phyloP scores from a whole-genome alignment of 2,797 vertebrate species.

The Muscicapa striata region DNA sequence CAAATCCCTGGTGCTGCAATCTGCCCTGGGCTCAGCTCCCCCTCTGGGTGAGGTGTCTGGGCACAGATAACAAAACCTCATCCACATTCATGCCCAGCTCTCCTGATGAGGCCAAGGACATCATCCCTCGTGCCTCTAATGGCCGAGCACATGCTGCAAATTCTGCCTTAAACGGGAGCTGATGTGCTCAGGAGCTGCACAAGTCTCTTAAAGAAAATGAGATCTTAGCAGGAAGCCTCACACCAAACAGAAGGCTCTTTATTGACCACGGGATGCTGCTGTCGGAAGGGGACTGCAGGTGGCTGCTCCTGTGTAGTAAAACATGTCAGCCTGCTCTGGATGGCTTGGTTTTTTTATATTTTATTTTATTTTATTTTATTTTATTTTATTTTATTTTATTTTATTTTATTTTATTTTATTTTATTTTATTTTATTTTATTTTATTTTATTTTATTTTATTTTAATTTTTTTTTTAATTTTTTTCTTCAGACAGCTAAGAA shows the following conservation, averaged over 20 bases:
- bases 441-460: too few species aligned
- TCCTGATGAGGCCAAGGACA: neutral
- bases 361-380: too few species aligned
- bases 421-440: too few species aligned
- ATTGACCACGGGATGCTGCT: neutral
- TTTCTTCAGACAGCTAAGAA: neutral
- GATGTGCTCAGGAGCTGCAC: neutral
- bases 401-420: too few species aligned
- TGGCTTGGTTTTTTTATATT: neutral
- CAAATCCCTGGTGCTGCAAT: neutral
- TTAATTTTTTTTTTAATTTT: neutral
- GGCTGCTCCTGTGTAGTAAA: neutral
- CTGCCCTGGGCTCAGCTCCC: neutral
- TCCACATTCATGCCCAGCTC: fast-evolving
- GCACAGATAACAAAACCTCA: neutral
- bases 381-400: too few species aligned
- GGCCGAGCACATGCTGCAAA: neutral
- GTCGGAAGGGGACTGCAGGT: constrained; percentile 5
- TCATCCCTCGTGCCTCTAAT: neutral
- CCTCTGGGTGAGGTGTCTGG: neutral
- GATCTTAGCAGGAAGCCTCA: constrained; percentile 24
- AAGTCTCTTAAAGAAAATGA: constrained; percentile 14
- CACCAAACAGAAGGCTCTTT: constrained; percentile 24
- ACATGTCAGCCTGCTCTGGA: neutral
- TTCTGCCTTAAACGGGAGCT: neutral